Evolutionary conservation across 2,113 vertebrate species (phyloP).

Genomic region (Passer domesticus): DNA sequence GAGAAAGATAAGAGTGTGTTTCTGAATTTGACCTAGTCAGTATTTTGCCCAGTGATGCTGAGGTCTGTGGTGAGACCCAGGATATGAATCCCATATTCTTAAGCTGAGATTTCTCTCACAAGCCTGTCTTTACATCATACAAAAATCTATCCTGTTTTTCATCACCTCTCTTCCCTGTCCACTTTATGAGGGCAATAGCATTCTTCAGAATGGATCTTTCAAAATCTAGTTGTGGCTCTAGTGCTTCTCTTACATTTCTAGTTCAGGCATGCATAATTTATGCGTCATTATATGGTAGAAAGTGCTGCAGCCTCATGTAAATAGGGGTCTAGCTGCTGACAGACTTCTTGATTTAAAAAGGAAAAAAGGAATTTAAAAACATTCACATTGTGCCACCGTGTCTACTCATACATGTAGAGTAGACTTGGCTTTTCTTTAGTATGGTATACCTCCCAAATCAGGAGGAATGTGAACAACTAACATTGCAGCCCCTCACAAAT

Average conservation of each 20-base stretch:
- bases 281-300: background rate
- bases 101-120: background rate
- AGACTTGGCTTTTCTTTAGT: background rate
- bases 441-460: background rate
- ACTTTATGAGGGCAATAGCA: background rate
- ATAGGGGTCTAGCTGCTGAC: background rate
- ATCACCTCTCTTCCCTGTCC: background rate
- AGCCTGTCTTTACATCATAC: background rate
- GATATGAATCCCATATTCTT: background rate
- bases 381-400: background rate
- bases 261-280: background rate
- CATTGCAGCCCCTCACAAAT: background rate
- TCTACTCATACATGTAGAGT: fast-evolving
- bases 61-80: background rate
- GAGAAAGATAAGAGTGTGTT: background rate
- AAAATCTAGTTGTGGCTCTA: background rate
- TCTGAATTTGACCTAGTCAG: background rate
- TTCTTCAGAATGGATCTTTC: background rate
- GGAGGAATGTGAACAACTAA: background rate
- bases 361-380: background rate
- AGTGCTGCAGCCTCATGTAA: background rate
- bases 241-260: background rate
- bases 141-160: background rate
- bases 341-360: background rate
- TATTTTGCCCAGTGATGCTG: background rate